Evolutionary conservation across 1,140 invertebrate species (phyloP), one percentile per base, ranked within the genome.

Genomic region (Polypedilum pembai): DNA sequence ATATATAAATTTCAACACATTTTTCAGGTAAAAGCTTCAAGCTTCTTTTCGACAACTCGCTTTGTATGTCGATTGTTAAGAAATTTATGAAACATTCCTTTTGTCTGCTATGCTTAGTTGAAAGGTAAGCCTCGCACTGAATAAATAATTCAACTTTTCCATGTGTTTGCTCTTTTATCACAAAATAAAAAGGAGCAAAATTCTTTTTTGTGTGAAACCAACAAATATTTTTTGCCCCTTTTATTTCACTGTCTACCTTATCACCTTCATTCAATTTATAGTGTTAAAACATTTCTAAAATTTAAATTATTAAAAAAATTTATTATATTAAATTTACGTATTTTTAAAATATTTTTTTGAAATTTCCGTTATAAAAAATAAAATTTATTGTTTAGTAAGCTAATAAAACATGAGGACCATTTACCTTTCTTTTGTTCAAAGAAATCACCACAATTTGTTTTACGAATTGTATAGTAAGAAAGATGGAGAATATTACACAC

Each of bases 131-230:
- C 45, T 56, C 45, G n/a, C 12, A 56, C 8, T n/a, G 45, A 56
- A 56, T 56, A n/a, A 56, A 56, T 56, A 56, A 56, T 56, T 56
- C 12, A 56, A 56, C 45, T n/a, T n/a, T 56, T n/a, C n/a, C 45
- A 56, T 56, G 45, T 56, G n/a, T 33, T 33, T 33, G 24, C 24
- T 33, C 5, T 33, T 33, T 33, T 33, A 33, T 33, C 24, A 33
- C 24, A 33, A 33, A n/a, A n/a, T n/a, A n/a, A n/a, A n/a, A 33
- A 33, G 5, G 24, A 33, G 24, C 24, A 33, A 33, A 33, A 33
- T 33, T 33, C 24, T 33, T 33, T 33, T 33, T 5, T 33, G 24
- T 33, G 24, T 33, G 24, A 33, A 33, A 33, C 24, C 24, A 33
- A 33, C 1, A 33, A 33, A 33, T 33, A 33, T 33, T 33, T 33